Percentiles rank a stretch among this genome's conserved stretches.
These are phyloP conservation scores for Otocyon megalotis DNA, from an alignment of 2,113 vertebrate genomes.

Conservation along the genomic window DNA sequence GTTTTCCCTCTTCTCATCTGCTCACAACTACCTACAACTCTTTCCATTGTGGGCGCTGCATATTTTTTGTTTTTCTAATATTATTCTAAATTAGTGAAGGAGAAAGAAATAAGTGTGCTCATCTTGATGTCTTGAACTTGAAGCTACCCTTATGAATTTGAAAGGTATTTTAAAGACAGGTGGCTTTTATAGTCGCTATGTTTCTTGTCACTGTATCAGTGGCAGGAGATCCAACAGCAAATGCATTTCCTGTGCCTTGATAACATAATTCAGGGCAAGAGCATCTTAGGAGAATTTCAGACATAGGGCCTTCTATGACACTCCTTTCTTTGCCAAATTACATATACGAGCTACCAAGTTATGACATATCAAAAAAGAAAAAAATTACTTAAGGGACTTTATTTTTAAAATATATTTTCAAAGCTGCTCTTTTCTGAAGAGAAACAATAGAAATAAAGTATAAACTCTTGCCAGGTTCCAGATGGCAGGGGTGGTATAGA, in stretches of 20 bases:
- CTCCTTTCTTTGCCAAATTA: neutral
- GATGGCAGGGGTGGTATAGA: neutral
- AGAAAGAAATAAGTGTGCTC: neutral
- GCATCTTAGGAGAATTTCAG: neutral
- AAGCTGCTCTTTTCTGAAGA: slow-evolving; percentile 27
- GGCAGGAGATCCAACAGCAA: neutral
- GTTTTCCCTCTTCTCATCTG: neutral
- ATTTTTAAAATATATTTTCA: slow-evolving; percentile 36
- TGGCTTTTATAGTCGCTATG: neutral
- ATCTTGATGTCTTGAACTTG: neutral
- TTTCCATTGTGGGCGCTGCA: neutral
- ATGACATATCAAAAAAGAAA: neutral
- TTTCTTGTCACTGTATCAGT: neutral
- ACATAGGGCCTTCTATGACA: neutral
- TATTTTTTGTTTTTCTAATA: neutral
- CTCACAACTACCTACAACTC: neutral
- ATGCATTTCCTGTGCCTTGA: neutral
- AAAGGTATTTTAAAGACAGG: slow-evolving; percentile 13
- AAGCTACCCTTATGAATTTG: neutral
- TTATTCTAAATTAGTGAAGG: slow-evolving; percentile 16
- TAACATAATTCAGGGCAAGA: slow-evolving; percentile 5
- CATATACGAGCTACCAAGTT: neutral
- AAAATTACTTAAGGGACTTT: neutral
- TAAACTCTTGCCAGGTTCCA: slow-evolving; percentile 6
- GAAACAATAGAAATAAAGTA: slow-evolving; percentile 3